Percentiles rank a stretch among this genome's conserved stretches.
phyloP scores from a whole-genome alignment of 2,113 vertebrate genomes.

The Brienomyrus longianalis region DNA sequence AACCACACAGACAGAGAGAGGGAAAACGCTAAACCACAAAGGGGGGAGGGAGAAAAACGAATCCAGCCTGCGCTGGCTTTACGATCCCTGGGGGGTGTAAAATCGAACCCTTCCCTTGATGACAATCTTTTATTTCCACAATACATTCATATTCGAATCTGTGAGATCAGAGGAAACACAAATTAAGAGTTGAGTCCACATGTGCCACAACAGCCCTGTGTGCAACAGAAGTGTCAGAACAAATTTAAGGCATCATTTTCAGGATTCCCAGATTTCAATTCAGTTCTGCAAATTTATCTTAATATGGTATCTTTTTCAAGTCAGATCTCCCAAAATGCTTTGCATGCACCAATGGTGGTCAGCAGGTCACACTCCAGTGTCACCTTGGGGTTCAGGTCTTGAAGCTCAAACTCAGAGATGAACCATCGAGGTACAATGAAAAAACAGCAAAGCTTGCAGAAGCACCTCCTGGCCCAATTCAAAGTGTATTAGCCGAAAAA shows the following conservation, averaged over 20 bases:
- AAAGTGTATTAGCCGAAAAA: neutral
- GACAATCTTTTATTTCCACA: neutral
- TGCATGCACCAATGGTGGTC: neutral
- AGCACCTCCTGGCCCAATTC: neutral
- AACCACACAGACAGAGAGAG: neutral
- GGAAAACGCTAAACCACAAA: neutral
- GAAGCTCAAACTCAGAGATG: neutral
- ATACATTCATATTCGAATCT: neutral
- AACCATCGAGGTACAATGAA: neutral
- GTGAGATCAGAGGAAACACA: neutral
- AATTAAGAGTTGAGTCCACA: neutral
- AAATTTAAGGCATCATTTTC: neutral
- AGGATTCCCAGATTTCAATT: neutral
- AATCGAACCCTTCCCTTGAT: neutral
- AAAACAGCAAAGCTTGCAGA: neutral
- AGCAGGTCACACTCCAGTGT: neutral
- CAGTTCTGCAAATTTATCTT: neutral
- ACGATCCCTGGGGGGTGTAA: neutral
- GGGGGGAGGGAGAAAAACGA: neutral
- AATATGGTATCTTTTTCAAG: neutral
- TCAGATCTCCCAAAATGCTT: neutral
- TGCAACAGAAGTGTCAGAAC: neutral
- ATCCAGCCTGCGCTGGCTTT: neutral
- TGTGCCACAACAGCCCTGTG: neutral
- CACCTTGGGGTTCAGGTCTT: neutral